These are phyloP conservation scores for Pecten maximus DNA, from an alignment of 2,888 invertebrate species.

Conservation along the genomic window DNA sequence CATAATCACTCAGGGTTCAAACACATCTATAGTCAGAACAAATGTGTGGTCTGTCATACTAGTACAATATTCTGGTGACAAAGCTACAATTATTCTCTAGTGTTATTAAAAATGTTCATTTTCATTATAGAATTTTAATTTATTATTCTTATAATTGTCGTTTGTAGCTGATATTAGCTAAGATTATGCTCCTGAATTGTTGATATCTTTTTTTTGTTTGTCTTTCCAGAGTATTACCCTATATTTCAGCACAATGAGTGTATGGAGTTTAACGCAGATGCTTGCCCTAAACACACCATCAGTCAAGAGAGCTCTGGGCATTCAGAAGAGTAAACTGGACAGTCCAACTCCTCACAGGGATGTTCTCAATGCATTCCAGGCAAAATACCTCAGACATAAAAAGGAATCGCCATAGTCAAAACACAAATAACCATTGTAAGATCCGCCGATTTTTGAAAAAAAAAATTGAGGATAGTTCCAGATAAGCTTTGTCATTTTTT, in stretches of 20 bases:
- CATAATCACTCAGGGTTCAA: too few species aligned
- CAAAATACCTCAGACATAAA: background rate
- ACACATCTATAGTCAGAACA: too few species aligned
- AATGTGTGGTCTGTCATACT: too few species aligned
- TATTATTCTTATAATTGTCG: too few species aligned
- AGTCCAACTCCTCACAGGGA: background rate
- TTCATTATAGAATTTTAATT: too few species aligned
- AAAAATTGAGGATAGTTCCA: too few species aligned
- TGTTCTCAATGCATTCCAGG: background rate
- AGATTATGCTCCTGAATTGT: background rate
- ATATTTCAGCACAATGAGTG: background rate
- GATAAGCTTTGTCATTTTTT: too few species aligned
- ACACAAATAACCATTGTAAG: background rate
- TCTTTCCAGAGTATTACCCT: background rate
- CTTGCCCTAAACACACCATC: background rate
- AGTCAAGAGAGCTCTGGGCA: background rate
- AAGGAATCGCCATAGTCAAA: background rate
- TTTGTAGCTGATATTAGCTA: too few species aligned
- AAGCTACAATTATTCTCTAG: too few species aligned
- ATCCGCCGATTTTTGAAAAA: background rate
- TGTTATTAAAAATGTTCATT: too few species aligned
- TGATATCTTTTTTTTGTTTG: background rate
- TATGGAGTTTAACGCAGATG: background rate
- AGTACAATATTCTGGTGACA: too few species aligned
- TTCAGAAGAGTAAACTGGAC: background rate